A percentile compares a stretch with the other conserved stretches of the same genome.
Conservation (phyloP, 2,888 invertebrate species). For the Loripinus fragilis region DNA sequence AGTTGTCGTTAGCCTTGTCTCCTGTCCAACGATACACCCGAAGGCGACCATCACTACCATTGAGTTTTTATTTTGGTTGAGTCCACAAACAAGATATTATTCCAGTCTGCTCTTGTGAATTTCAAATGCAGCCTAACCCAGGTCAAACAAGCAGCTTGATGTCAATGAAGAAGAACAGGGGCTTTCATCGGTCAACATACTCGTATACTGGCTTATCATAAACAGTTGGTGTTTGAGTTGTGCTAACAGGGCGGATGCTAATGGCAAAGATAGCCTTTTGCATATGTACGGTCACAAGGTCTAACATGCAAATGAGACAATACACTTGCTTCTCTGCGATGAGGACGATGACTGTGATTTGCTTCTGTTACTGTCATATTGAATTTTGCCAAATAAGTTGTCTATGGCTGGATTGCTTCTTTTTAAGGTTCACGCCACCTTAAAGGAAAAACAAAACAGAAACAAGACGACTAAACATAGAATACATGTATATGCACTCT, state of each 20-base stretch:
- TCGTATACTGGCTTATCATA: neutral
- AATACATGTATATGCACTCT: too few relatives aligned
- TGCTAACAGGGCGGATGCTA: slow-evolving; percentile 3
- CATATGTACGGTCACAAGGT: neutral
- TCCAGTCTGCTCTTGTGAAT: slow-evolving; percentile 31
- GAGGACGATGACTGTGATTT: neutral
- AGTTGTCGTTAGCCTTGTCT: slow-evolving; percentile 19
- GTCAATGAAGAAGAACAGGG: neutral
- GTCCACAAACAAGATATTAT: slow-evolving; percentile 21
- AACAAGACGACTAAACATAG: too few relatives aligned
- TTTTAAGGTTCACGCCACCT: neutral
- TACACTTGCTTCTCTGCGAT: neutral
- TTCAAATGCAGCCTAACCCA: slow-evolving; percentile 8
- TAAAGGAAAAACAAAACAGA: neutral
- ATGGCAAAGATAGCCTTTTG: neutral
- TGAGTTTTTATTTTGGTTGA: slow-evolving; percentile 7
- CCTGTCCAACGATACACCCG: slow-evolving; percentile 21
- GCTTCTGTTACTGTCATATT: neutral
- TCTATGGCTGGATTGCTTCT: neutral
- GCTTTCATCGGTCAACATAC: neutral
- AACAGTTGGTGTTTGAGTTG: neutral
- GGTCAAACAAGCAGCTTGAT: neutral
- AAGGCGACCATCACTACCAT: slow-evolving; percentile 16
- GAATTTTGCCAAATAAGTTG: neutral
- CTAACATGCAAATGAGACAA: neutral